Evolutionary conservation across 2,113 vertebrate genomes (phyloP).

Genomic region (Chaenogobius annularis): DNA sequence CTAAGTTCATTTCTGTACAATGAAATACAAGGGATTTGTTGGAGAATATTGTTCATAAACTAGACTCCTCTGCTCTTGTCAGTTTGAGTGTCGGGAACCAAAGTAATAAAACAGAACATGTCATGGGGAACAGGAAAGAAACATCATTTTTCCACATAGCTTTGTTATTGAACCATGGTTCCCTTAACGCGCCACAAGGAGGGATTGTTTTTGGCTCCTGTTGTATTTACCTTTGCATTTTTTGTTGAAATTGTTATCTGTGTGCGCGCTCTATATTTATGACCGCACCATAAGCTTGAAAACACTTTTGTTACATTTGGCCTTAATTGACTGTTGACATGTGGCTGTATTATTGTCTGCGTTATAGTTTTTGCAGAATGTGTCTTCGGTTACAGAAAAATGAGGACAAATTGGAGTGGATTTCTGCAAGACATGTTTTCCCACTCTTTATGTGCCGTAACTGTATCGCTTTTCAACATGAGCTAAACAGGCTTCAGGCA

Average conservation of each 20-base stretch:
- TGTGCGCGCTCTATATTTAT: not conserved
- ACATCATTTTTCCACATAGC: not conserved
- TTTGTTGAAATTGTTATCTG: not conserved
- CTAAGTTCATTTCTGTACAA: not conserved
- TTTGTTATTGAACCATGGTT: not conserved
- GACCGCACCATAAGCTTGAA: not conserved
- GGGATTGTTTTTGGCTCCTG: not conserved
- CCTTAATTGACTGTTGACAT: not conserved
- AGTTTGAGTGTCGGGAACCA: not conserved
- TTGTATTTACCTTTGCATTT: conserved; percentile 2
- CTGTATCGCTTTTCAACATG: conserved; percentile 14
- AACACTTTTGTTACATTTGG: not conserved
- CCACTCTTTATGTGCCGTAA: conserved; percentile 13
- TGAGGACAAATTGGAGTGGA: conserved; percentile 11
- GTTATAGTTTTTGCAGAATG: not conserved
- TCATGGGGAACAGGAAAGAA: conserved; percentile 4
- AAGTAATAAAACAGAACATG: conserved; percentile 9
- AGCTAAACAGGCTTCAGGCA: conserved; percentile 15
- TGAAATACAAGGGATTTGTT: not conserved
- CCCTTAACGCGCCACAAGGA: not conserved
- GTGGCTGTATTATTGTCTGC: not conserved
- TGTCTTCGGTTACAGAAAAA: conserved; percentile 1
- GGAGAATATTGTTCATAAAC: not conserved
- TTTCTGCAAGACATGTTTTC: conserved; percentile 13
- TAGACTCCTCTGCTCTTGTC: not conserved